Evolutionary conservation across 2,888 invertebrate species (phyloP), one percentile per base, ranked within the genome.

Genomic region (Terebella lapidaria): DNA sequence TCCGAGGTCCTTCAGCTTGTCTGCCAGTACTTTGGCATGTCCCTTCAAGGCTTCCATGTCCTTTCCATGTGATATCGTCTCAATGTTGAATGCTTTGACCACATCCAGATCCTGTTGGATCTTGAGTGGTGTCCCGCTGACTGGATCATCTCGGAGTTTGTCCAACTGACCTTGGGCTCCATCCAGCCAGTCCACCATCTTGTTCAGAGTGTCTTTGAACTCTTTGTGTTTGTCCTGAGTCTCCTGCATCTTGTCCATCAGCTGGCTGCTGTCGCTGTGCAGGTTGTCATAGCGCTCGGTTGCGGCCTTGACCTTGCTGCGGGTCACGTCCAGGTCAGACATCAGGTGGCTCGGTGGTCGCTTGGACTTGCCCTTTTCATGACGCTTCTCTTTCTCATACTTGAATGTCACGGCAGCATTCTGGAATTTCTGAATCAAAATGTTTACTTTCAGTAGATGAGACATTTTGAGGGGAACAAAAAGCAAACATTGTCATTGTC

Each of bases 121-220:
- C 1, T 89, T 87, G 71, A 89, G 88, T 0, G 93, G 91, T 73
- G 94, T 94, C 0, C 90, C 91, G 24, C 89, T 92, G 49, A 92
- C 85, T 0, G 90, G 88, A 79, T 94, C 94, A 0, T 89, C 87
- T 1, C 93, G 83, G 18, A 90, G 82, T 57, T 88, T 86, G 46
- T 45, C 22, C 22, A 62, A 27, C 56, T 57, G 18, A 28, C 69
- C 1, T 91, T 81, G 60, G 88, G 84, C 94, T 72, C 89, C 89
- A 71, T 89, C 88, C 69, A 97, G 93, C 97, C 97, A 99, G n/a
- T 25, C 20, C 5, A 59, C 83, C 58, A 97, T 85, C 76, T 96
- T 95, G 72, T 89, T 89, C 25, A 95, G 85, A 0, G 95, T 94
- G 77, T 97, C 96, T 78, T 96, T 93, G 86, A 97, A 90, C 81